Percentiles rank a stretch among this genome's conserved stretches.
Conservation (phyloP, 2,888 invertebrate species). For the Dermolepida albohirtum region DNA sequence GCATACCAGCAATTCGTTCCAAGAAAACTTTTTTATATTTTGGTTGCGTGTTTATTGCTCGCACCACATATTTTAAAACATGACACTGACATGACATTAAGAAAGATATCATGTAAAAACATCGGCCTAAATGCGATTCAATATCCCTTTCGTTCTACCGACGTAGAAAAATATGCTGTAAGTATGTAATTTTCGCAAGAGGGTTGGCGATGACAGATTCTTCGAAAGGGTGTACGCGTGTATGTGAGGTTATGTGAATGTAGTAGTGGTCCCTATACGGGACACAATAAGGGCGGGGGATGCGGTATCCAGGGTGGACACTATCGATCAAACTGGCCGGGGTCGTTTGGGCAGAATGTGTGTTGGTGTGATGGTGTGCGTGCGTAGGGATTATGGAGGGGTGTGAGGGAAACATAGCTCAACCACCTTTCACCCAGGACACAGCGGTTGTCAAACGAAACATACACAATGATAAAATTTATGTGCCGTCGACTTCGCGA, state of each 20-base stretch:
- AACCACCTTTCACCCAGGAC: constrained; percentile 47
- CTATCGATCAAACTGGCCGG: constrained; percentile 64
- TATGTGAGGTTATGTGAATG: constrained; percentile 46
- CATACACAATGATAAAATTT: constrained; percentile 43
- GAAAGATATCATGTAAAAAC: constrained; percentile 14
- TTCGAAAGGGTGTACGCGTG: constrained; percentile 53
- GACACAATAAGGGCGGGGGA: constrained; percentile 47
- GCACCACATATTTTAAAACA: not conserved
- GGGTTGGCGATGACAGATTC: constrained; percentile 46
- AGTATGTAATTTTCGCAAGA: constrained; percentile 46
- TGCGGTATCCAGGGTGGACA: constrained; percentile 62
- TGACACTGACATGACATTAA: not conserved
- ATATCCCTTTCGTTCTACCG: constrained; percentile 19
- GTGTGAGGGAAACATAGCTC: constrained; percentile 49
- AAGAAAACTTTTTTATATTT: constrained; percentile 1
- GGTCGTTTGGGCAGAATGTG: constrained; percentile 56
- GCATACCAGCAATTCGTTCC: not conserved
- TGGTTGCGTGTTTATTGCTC: not conserved
- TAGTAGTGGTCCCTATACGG: constrained; percentile 43
- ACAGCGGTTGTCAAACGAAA: constrained; percentile 47
- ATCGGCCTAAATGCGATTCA: constrained; percentile 22
- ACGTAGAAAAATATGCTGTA: constrained; percentile 40
- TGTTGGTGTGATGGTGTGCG: constrained; percentile 51
- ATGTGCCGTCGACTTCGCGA: constrained; percentile 44
- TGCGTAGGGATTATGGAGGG: constrained; percentile 42